Base-by-base conservation (phyloP, 2,113 vertebrate species). In the Calidris pygmaea region DNA sequence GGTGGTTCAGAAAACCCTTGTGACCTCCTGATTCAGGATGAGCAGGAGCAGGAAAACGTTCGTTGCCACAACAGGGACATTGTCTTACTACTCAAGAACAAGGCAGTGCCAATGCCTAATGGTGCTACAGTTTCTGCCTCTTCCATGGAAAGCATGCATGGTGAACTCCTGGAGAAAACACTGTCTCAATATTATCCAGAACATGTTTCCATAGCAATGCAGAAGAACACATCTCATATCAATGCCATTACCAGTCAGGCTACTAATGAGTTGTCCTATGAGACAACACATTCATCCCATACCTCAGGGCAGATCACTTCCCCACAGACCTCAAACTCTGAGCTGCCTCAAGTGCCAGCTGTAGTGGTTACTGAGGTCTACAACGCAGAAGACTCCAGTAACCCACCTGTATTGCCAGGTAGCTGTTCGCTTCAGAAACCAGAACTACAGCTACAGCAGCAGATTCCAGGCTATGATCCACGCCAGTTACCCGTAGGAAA, bases 171-270 rank as follows among this genome's bases (percentile, higher is more conserved):
- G 97, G 98, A 99, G 94, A 98, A 99, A 98, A 98, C 98, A 26
- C 98, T 98, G 97, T 99, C 99, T 98, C 99, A 98, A 68, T 99
- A 98, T 98, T 99, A 98, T 97, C 98, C 99, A 97, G 98, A 99
- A 90, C 98, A 98, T 94, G 98, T 99, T 94, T 98, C 98, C 97
- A 99, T 98, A 96, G 98, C 98, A 91, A 97, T 98, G 97, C 99
- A 99, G 97, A 98, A 98, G 96, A 98, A 98, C 95, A 98, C 98
- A 98, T 97, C 98, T 98, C 98, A 98, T 94, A 93, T 97, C 86
- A 97, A 98, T 96, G 97, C 98, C 96, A 98, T 98, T 96, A 98
- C 98, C 87, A 97, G 97, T 96, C 98, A 95, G 98, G 97, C 98
- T 97, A 97, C 97, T 97, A 98, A 98, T 83, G 97, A 98, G 95